Base-by-base conservation (phyloP, 2,113 vertebrate genomes). In the Lepisosteus oculatus region DNA sequence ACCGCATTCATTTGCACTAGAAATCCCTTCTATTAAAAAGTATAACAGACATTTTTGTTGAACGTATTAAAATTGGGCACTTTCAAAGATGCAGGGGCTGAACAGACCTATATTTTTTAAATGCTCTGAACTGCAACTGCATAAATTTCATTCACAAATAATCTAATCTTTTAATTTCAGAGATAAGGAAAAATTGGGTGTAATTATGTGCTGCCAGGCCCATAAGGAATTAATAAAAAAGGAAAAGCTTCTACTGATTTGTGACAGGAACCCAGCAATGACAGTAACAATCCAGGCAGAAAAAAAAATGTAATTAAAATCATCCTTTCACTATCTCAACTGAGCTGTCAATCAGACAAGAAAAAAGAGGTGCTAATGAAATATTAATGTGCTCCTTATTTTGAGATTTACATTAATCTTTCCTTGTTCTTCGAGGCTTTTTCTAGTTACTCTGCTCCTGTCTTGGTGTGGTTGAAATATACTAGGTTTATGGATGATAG, bases 281-380 rank as follows among this genome's bases (percentile, higher is more conserved):
- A 90, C 88, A 90, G 84, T 83, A 85, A 86, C 68, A 76, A 83
- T 66, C 82, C 82, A 84, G 85, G 88, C 86, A 90, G 92, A 83
- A 90, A 90, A 85, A 91, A 91, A 87, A 90, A 85, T 90, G 89
- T 92, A 93, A 94, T 94, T 91, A 94, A 95, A 92, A 93, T 91
- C 90, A 93, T 85, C 90, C 88, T 90, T 73, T 80, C 82, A 56
- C 83, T 93, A 91, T 95, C 94, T 93, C 83, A 83, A 82, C 83
- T 84, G 84, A 86, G 90, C 91, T 94, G 96, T 94, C 96, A 94
- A 86, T 95, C 93, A 96, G 85, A 76, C 74, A 14, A 72, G 81
- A 90, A 95, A 92, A 95, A 93, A 93, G 94, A 92, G 88, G 87
- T 86, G 85, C 90, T 95, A 95, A 97, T 97, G 94, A 96, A 97